A percentile compares a stretch with the other conserved stretches of the same genome.
These are phyloP conservation scores for Bombus soroeensis DNA, from an alignment of 1,140 invertebrate genomes.

Conservation along the genomic window DNA sequence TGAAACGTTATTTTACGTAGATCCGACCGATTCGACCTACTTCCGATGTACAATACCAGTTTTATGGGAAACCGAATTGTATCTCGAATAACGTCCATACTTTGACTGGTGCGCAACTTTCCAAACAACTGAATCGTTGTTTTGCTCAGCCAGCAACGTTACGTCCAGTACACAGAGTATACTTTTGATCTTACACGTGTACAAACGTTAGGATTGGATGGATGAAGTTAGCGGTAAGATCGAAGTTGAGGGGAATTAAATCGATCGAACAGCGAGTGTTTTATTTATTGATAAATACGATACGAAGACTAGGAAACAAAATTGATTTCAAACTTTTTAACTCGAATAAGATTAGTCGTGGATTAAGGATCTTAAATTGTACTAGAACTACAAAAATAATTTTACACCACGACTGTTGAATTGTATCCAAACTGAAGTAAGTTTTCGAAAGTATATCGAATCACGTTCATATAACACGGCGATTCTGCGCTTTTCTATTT, in stretches of 20 bases:
- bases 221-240: background rate
- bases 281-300: background rate
- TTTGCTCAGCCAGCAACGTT: background rate
- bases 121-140: background rate
- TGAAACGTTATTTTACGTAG: background rate
- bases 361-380: background rate
- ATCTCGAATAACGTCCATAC: background rate
- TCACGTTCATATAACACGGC: background rate
- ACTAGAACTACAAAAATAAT: no score
- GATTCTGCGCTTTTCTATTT: background rate
- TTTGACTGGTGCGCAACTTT: background rate
- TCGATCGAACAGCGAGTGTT: background rate
- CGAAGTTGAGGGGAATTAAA: background rate
- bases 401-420: no score
- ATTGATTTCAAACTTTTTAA: background rate
- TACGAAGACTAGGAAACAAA: background rate
- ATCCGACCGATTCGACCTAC: background rate
- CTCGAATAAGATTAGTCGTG: background rate
- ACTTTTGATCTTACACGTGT: background rate
- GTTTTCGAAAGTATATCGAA: background rate
- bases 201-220: background rate
- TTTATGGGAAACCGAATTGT: slow-evolving; percentile 1
- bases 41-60: background rate
- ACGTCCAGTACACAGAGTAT: background rate
- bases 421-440: no score